phyloP scores from a whole-genome alignment of 2,797 vertebrate species.

The Chiropotes sagulatus region DNA sequence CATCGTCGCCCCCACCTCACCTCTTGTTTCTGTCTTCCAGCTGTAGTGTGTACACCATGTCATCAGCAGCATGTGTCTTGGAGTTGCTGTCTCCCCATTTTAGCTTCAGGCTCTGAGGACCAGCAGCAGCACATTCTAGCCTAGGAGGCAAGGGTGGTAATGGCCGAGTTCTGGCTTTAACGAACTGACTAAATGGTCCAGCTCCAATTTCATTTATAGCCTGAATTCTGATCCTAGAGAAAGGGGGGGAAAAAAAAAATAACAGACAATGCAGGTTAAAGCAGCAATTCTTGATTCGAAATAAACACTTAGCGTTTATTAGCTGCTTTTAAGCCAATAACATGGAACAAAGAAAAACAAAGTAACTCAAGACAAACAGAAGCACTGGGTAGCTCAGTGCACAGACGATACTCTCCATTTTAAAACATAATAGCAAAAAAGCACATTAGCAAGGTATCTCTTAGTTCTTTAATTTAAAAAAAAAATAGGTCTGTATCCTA shows the following conservation, averaged over 20 bases:
- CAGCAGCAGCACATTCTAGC: slow-evolving; percentile 94
- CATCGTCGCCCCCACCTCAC: slow-evolving; percentile 75
- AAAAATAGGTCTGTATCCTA: background rate
- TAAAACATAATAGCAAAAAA: background rate
- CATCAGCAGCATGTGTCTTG: slow-evolving; percentile 87
- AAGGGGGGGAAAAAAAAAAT: background rate
- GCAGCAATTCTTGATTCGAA: background rate
- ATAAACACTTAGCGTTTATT: background rate
- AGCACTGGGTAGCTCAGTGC: background rate
- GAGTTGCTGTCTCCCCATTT: slow-evolving; percentile 95
- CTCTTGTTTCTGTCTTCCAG: slow-evolving; percentile 97
- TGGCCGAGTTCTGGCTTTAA: slow-evolving; percentile 92
- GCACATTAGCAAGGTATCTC: background rate
- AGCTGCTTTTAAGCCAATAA: background rate
- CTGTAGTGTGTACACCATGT: slow-evolving; percentile 93
- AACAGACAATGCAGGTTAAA: slow-evolving; percentile 10
- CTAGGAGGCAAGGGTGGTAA: slow-evolving; percentile 94
- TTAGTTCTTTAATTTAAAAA: background rate
- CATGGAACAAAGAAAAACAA: background rate
- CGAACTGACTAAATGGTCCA: slow-evolving; percentile 90
- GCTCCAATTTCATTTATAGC: slow-evolving; percentile 95
- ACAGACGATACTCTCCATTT: background rate
- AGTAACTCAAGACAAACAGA: background rate
- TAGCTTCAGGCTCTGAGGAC: slow-evolving; percentile 98
- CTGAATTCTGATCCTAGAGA: slow-evolving; percentile 92